Percentiles rank a stretch among this genome's conserved stretches.
These are phyloP conservation scores for Oedothorax gibbosus DNA, from an alignment of 1,140 invertebrate species.

Conservation along the genomic window DNA sequence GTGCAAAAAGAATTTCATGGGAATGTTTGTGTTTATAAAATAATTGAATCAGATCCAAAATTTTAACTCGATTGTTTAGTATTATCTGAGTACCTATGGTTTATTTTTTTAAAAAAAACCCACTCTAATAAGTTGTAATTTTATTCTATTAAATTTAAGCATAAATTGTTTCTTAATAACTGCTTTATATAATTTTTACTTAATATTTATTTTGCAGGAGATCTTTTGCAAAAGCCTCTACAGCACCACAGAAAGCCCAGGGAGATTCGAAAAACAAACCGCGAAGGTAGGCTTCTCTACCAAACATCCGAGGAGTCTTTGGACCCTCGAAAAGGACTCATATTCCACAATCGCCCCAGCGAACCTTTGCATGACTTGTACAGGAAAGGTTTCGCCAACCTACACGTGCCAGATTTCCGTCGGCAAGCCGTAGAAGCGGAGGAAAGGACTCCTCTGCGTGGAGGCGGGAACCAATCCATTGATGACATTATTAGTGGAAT, in stretches of 20 bases:
- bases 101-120: background rate
- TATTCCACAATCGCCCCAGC: slow-evolving; percentile 43
- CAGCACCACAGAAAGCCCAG: slow-evolving; percentile 22
- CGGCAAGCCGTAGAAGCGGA: slow-evolving; percentile 45
- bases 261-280: slow-evolving; percentile 25
- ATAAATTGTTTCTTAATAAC: background rate
- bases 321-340: slow-evolving; percentile 23
- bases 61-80: background rate
- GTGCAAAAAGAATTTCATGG: too few relatives aligned
- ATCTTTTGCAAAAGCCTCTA: background rate
- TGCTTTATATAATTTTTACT: background rate
- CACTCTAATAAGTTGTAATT: background rate
- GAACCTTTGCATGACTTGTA: slow-evolving; percentile 49
- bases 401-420: slow-evolving; percentile 56
- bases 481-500: slow-evolving; percentile 90
- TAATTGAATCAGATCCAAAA: too few relatives aligned
- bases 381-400: slow-evolving; percentile 47
- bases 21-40: too few relatives aligned
- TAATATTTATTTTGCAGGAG: background rate
- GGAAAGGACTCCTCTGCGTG: slow-evolving; percentile 18
- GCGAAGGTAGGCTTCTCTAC: slow-evolving; percentile 33
- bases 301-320: slow-evolving; percentile 32
- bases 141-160: background rate
- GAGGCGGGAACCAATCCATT: slow-evolving; percentile 60
- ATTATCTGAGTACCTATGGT: background rate